phyloP scores from a whole-genome alignment of 2,797 vertebrate genomes.

The Brachymystax lenok region DNA sequence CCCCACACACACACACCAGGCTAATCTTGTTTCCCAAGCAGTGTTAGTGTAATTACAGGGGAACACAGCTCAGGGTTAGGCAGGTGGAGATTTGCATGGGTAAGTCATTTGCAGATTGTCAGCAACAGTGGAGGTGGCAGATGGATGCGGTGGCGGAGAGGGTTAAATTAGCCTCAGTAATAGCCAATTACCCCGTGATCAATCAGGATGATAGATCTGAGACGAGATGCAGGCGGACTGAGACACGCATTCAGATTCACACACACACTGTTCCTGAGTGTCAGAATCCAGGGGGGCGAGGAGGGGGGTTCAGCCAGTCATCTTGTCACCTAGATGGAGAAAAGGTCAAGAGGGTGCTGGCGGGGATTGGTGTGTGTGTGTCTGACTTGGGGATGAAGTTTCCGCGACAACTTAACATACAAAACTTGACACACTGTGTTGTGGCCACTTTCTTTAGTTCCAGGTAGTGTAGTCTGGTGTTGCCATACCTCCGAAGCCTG shows the following conservation, averaged over 20 bases:
- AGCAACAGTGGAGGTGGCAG: slow-evolving; percentile 89
- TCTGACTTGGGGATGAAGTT: not conserved
- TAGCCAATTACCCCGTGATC: slow-evolving; percentile 95
- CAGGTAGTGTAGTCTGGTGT: not conserved
- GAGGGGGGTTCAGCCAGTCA: slow-evolving; percentile 37
- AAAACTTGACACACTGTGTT: not conserved
- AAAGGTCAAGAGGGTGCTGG: slow-evolving; percentile 56
- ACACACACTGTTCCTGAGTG: slow-evolving; percentile 4
- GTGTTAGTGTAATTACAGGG: slow-evolving; percentile 98
- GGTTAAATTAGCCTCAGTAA: slow-evolving; percentile 99
- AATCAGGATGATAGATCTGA: slow-evolving; percentile 99
- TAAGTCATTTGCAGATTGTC: slow-evolving; percentile 99
- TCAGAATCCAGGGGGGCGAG: slow-evolving; percentile 16
- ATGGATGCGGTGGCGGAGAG: slow-evolving; percentile 90
- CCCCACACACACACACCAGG: slow-evolving; percentile 45
- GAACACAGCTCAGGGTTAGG: slow-evolving; percentile 92
- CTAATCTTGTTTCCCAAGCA: slow-evolving; percentile 98
- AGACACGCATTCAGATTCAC: slow-evolving; percentile 23
- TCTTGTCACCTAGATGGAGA: slow-evolving; percentile 51
- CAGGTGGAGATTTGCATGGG: slow-evolving; percentile 95
- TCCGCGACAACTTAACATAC: not conserved
- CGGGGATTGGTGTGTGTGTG: not conserved
- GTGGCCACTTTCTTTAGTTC: not conserved
- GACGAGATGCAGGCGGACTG: slow-evolving; percentile 90
- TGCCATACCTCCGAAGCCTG: too few species aligned